Evolutionary conservation across 2,797 vertebrate genomes (phyloP), one percentile per base, ranked within the genome.

Genomic region (Sebastiscus tertius): DNA sequence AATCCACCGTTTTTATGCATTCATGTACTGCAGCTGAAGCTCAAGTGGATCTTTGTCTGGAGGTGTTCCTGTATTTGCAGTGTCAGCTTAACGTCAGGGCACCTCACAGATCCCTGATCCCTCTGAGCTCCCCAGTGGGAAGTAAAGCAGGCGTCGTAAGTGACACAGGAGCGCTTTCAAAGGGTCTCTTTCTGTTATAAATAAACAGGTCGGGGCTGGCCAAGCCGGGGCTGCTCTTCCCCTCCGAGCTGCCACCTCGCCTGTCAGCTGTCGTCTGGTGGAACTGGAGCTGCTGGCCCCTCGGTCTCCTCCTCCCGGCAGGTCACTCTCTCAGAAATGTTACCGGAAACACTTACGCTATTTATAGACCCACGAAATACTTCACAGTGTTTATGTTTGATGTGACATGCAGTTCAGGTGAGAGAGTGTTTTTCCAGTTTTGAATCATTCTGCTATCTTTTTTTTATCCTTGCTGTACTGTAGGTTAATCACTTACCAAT

Each of bases 211-310:
- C 9, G 2, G 36, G 75, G 74, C 80, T 46, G 76, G 78, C 68
- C 63, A 36, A 52, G 67, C 79, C 5, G 24, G 77, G 70, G 80
- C 65, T 71, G 79, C 83, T 91, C 81, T 80, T 84, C 84, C 74
- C 74, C 69, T 77, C 75, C 2, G 55, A 80, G 72, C 89, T 81
- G 89, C 89, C 83, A 68, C 83, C 91, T 90, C 75, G 73, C 80
- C 86, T 61, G 74, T 94, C 95, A 96, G 95, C 95, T 96, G 95
- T 96, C 83, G 89, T 96, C 95, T 96, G 92, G 88, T 89, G 91
- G 84, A 94, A 95, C 83, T 56, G 83, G 89, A 95, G 91, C 87
- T 81, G 83, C 87, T 80, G 83, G 63, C 79, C 80, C 75, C 66
- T 52, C 39, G 7, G 36, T 10, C 77, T 69, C 82, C 81, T 56